Percentiles rank a stretch among this genome's conserved stretches.
Conservation (phyloP, 2,888 invertebrate species). For the Lymantria dispar region DNA sequence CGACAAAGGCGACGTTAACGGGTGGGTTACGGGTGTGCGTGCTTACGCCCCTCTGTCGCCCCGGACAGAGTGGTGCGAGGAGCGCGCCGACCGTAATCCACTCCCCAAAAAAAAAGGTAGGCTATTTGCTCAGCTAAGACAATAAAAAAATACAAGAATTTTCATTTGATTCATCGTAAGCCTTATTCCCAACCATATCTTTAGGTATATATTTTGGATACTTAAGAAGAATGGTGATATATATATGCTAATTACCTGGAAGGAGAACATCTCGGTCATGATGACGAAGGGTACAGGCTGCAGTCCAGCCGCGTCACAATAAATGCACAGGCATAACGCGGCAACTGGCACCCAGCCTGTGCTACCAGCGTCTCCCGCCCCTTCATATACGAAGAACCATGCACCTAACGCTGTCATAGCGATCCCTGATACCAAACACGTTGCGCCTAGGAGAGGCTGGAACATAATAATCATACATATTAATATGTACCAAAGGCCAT, state of each 20-base stretch:
- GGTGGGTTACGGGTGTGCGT: too few species aligned
- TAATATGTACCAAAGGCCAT: background rate
- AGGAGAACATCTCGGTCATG: slow-evolving; percentile 76
- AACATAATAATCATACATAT: slow-evolving; percentile 1
- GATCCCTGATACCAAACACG: slow-evolving; percentile 65
- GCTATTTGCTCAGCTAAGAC: too few species aligned
- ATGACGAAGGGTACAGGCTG: slow-evolving; percentile 75
- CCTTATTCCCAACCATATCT: too few species aligned
- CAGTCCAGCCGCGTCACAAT: slow-evolving; percentile 71
- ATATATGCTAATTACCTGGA: slow-evolving; percentile 48
- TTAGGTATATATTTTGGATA: too few species aligned
- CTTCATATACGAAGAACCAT: slow-evolving; percentile 59
- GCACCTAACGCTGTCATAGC: slow-evolving; percentile 59
- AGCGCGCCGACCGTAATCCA: too few species aligned
- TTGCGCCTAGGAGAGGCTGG: slow-evolving; percentile 64
- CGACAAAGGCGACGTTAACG: too few species aligned
- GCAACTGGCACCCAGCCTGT: slow-evolving; percentile 63
- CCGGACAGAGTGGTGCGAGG: too few species aligned
- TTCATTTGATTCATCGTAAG: too few species aligned
- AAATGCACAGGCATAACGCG: slow-evolving; percentile 70
- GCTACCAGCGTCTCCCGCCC: slow-evolving; percentile 13
- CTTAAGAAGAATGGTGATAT: too few species aligned
- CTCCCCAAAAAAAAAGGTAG: too few species aligned
- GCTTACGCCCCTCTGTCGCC: too few species aligned
- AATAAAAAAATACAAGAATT: too few species aligned